Percentiles rank a stretch among this genome's conserved stretches.
Conservation (phyloP, 2,888 invertebrate genomes). For the Busseola fusca region DNA sequence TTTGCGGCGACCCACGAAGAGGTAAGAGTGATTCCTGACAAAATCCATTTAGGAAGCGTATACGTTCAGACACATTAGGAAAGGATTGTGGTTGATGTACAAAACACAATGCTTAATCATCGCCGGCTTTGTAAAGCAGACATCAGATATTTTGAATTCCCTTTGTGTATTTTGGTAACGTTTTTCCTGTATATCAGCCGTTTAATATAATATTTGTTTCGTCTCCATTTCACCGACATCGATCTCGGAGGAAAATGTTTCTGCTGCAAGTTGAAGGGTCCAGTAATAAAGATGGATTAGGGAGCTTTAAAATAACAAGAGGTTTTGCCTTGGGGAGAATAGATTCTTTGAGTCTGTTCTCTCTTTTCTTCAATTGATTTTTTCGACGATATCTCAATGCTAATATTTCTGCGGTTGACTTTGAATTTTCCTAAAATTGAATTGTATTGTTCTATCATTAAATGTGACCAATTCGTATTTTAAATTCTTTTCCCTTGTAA, state of each 20-base stretch:
- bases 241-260: constrained; percentile 25
- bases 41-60: constrained; percentile 21
- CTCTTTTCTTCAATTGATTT: background rate
- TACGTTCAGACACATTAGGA: constrained; percentile 25
- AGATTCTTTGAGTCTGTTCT: background rate
- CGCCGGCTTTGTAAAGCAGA: constrained; percentile 32
- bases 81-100: constrained; percentile 28
- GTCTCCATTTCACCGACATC: constrained; percentile 27
- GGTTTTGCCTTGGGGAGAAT: constrained; percentile 14
- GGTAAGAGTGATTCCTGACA: constrained; percentile 11
- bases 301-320: constrained; percentile 21
- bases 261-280: constrained; percentile 13
- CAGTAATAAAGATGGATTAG: constrained; percentile 30
- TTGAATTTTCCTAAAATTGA: background rate
- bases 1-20: background rate
- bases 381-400: background rate
- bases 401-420: background rate
- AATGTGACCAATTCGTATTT: background rate
- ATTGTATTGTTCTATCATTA: constrained; percentile 3
- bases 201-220: constrained; percentile 40
- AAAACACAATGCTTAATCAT: constrained; percentile 44
- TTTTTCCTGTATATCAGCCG: constrained; percentile 38
- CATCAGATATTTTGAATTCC: constrained; percentile 36
- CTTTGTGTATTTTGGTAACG: constrained; percentile 37
- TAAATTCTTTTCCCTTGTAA: background rate